Conservation (phyloP, 2,797 vertebrate species). For the Otolemur crassicaudatus region DNA sequence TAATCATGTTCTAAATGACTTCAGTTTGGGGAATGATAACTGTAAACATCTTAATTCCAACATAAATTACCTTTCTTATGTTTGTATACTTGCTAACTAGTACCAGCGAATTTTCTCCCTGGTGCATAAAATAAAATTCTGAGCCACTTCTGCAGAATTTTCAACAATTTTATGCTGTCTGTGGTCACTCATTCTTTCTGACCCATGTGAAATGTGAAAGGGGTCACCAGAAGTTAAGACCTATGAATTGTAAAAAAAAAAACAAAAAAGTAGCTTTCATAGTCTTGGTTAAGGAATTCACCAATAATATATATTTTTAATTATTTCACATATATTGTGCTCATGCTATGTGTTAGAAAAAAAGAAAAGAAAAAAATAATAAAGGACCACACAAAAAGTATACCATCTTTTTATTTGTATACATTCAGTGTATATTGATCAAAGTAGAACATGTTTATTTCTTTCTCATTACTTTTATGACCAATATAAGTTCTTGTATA, state of each 20-base stretch:
- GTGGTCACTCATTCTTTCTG: background rate
- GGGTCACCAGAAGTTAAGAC: rapidly evolving
- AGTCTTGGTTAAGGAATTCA: background rate
- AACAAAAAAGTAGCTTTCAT: background rate
- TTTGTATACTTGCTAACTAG: background rate
- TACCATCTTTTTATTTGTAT: background rate
- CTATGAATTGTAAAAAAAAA: background rate
- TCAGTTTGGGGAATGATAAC: background rate
- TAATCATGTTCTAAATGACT: background rate
- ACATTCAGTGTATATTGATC: background rate
- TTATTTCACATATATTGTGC: background rate
- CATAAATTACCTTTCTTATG: background rate
- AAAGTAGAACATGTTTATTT: background rate
- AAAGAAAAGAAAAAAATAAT: background rate
- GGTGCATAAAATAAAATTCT: background rate
- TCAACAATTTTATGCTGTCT: background rate
- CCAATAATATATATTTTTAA: background rate
- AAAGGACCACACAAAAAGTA: background rate
- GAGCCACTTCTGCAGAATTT: background rate
- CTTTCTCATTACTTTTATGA: background rate
- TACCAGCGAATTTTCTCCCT: background rate
- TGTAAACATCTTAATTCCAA: background rate
- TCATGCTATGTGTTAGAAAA: background rate
- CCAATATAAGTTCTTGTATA: background rate
- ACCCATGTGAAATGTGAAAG: background rate